Percentiles rank a stretch among this genome's conserved stretches.
phyloP scores from a whole-genome alignment of 2,797 vertebrate genomes.

The Anniella stebbinsi region DNA sequence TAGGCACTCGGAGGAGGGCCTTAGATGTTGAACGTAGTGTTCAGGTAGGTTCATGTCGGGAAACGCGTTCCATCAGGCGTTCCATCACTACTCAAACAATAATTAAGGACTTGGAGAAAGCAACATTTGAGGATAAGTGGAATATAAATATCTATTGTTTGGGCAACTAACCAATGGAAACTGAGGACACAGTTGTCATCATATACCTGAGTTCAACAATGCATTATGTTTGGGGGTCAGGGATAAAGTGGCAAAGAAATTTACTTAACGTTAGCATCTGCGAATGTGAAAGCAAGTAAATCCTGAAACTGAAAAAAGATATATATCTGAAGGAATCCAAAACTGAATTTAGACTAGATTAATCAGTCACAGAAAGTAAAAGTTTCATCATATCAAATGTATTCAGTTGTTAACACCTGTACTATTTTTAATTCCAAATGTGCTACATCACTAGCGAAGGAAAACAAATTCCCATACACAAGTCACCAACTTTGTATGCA shows the following conservation, averaged over 20 bases:
- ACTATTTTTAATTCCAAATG: not conserved
- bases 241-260: conserved; percentile 3
- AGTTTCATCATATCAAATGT: not conserved
- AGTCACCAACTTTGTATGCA: not conserved
- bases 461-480: not conserved
- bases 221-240: not conserved
- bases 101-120: not conserved
- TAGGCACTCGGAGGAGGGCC: no score
- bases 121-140: conserved; percentile 2
- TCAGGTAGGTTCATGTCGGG: no score
- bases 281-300: not conserved
- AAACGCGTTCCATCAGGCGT: no score
- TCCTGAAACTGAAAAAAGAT: not conserved
- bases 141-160: conserved; percentile 4
- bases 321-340: not conserved
- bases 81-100: no score
- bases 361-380: not conserved
- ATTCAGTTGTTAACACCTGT: not conserved
- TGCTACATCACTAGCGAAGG: not conserved
- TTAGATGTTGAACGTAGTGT: no score
- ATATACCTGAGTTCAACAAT: not conserved
- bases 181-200: not conserved
- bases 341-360: not conserved
- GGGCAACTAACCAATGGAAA: not conserved
- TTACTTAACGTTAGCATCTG: not conserved